phyloP scores from a whole-genome alignment of 1,140 invertebrate genomes.

The Drosophila parvula region DNA sequence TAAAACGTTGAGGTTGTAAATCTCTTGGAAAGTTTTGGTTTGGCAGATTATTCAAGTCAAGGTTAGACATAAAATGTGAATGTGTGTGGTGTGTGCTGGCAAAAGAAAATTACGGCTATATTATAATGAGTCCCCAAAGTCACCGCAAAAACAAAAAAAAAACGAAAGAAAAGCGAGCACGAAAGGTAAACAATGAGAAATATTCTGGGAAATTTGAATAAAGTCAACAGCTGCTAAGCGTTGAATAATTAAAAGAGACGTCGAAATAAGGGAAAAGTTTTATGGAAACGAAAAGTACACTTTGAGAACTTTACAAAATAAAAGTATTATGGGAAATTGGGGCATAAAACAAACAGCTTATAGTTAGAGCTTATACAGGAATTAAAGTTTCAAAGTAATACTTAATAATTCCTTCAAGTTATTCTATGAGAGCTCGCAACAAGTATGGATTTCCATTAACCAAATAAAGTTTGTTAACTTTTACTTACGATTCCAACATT shows the following conservation, averaged over 20 bases:
- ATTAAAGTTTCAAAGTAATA: not conserved
- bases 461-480: not conserved
- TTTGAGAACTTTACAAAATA: not conserved
- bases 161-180: slow-evolving; percentile 4
- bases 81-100: slow-evolving; percentile 3
- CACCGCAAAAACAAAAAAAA: not conserved
- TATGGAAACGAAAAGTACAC: slow-evolving; percentile 7
- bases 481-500: not conserved
- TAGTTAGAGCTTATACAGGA: not conserved
- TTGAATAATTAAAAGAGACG: slow-evolving; percentile 42
- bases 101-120: slow-evolving; percentile 47
- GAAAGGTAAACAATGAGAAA: slow-evolving; percentile 34
- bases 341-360: not conserved
- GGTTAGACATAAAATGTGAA: slow-evolving; percentile 20
- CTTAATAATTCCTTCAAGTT: not conserved
- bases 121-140: slow-evolving; percentile 48
- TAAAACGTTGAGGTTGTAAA: slow-evolving; percentile 43
- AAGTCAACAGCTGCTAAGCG: slow-evolving; percentile 49
- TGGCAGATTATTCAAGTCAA: slow-evolving; percentile 48
- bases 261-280: slow-evolving; percentile 19
- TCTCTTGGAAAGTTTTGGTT: slow-evolving; percentile 34
- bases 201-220: slow-evolving; percentile 51
- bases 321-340: not conserved
- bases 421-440: not conserved
- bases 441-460: not conserved